A percentile compares a stretch with the other conserved stretches of the same genome.
phyloP scores from a whole-genome alignment of 2,113 vertebrate species.

The Zosterops hypoxanthus region DNA sequence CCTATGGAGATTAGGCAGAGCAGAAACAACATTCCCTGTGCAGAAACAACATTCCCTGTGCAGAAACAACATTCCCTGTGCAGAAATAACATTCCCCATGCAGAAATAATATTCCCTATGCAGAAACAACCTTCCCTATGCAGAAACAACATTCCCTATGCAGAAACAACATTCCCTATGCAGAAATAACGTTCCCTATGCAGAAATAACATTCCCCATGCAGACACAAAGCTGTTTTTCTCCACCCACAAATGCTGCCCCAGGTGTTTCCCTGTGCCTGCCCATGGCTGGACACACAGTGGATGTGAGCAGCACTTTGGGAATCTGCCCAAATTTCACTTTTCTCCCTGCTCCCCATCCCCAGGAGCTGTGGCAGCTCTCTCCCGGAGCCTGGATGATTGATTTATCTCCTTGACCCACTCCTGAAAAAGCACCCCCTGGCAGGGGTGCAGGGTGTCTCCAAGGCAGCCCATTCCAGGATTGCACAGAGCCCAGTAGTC shows the following conservation, averaged over 20 bases:
- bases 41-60: not conserved
- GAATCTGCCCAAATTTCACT: not conserved
- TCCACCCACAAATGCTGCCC: not conserved
- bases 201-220: not conserved
- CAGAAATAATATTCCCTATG: not conserved
- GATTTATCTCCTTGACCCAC: too few relatives aligned
- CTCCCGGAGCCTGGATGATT: not conserved
- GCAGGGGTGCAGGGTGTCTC: not conserved
- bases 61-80: not conserved
- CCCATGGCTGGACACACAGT: fast-evolving
- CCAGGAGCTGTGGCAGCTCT: not conserved
- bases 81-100: not conserved
- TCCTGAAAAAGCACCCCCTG: fast-evolving
- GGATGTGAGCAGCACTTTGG: fast-evolving
- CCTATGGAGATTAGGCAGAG: not conserved
- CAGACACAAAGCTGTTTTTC: not conserved
- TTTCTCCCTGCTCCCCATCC: fast-evolving
- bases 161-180: not conserved
- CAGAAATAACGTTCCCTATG: not conserved
- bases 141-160: not conserved
- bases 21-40: not conserved
- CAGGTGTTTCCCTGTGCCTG: not conserved
- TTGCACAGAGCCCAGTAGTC: not conserved
- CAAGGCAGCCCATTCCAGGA: not conserved
- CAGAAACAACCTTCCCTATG: not conserved